Evolutionary conservation across 2,797 vertebrate genomes (phyloP), one percentile per base, ranked within the genome.

Genomic region (Myotis pilosus): DNA sequence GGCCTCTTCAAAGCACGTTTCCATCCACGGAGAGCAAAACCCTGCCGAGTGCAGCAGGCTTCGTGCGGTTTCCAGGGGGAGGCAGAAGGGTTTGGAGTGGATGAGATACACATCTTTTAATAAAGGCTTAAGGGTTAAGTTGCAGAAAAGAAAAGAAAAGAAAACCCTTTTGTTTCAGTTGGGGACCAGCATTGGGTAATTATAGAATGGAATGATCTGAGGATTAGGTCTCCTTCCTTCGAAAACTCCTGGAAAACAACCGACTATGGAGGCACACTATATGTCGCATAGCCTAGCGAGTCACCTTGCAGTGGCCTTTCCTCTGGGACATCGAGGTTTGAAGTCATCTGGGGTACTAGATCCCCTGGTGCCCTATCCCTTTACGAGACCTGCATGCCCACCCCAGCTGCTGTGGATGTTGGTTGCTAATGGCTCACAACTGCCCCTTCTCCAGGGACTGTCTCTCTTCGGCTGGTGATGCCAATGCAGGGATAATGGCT

Each of bases 101-200:
- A 62, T 20, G 91, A 81, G 91, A 82, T 74, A 47, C 23, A 28
- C 30, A 55, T 89, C 68, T 83, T 93, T 91, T 87, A 86, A 91
- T 94, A 95, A 94, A 93, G 68, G 33, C 72, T 78, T 82, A 94
- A 89, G 53, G 12, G 9, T 87, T 79, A 62, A 74, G 30, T 30
- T 79, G 22, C 53, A 71, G 78, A 80, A 28, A 51, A 87, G 49
- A 60, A 38, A 62, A 33, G 51, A 69, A 41, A 62, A 30, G 51
- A 69, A 49, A 69, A 41, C 30, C 38, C 38, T 90, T 92, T 80
- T 86, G 44, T 75, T 94, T 91, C 68, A 68, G 30, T 47, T 1
- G 6, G 44, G 44, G 5, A 6, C 62, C 36, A 36, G 79, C 47
- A 20, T 22, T 53, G 25, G 76, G 17, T 92, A 74, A 90, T 87